Conservation (phyloP, 1,140 invertebrate species). For the Anastrepha obliqua region DNA sequence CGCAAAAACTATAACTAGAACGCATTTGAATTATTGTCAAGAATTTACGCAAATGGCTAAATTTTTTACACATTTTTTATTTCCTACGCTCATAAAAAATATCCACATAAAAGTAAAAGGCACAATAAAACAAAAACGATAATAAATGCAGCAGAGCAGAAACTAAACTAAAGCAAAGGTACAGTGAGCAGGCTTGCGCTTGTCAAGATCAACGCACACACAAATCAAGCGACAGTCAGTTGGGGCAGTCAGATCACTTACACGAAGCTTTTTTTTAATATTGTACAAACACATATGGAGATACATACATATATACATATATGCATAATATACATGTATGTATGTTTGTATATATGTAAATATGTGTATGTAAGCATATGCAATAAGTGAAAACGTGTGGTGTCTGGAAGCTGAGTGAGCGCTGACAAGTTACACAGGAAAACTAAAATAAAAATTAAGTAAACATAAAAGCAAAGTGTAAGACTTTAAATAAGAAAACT, state of each 20-base stretch:
- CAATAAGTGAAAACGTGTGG: too few relatives aligned
- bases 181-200: neutral
- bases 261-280: neutral
- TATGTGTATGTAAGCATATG: too few relatives aligned
- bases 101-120: neutral
- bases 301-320: too few relatives aligned
- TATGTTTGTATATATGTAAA: too few relatives aligned
- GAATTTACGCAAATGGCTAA: constrained; percentile 24
- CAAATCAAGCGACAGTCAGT: neutral
- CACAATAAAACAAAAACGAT: neutral
- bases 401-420: neutral
- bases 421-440: constrained; percentile 18
- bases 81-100: constrained; percentile 7
- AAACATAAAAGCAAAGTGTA: neutral
- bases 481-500: neutral
- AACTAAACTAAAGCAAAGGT: neutral
- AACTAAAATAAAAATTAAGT: constrained; percentile 4
- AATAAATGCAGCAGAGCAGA: neutral
- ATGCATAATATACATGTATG: too few relatives aligned
- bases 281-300: too few relatives aligned
- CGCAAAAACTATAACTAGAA: neutral
- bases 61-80: constrained; percentile 13
- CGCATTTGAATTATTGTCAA: neutral
- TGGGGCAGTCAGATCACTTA: constrained; percentile 8
- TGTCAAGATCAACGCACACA: constrained; percentile 37